Evolutionary conservation across 2,797 vertebrate species (phyloP).

Genomic region (Myotis vivesi): DNA sequence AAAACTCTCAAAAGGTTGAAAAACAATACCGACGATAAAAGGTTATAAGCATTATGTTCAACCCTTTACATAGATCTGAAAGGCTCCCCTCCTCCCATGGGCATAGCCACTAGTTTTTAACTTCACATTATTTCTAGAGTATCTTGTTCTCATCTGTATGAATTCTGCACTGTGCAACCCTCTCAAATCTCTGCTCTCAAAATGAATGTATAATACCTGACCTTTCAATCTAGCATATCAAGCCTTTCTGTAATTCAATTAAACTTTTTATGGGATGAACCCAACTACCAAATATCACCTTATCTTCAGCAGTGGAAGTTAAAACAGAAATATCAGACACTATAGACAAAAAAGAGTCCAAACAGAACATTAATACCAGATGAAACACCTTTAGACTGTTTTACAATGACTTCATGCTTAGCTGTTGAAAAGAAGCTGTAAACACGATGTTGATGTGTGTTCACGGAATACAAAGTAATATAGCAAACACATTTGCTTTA

Average conservation of each 20-base stretch:
- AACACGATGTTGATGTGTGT: constrained; percentile 53
- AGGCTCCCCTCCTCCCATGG: not conserved
- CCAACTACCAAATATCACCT: constrained; percentile 75
- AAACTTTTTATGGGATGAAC: constrained; percentile 70
- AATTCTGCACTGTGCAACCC: constrained; percentile 20
- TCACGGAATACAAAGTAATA: constrained; percentile 55
- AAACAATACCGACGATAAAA: not conserved
- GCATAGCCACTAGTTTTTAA: not conserved
- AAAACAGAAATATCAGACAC: constrained; percentile 64
- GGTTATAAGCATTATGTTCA: not conserved
- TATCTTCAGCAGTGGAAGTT: constrained; percentile 62
- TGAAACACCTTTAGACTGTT: constrained; percentile 62
- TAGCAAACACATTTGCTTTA: constrained; percentile 40
- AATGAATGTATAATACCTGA: constrained; percentile 67
- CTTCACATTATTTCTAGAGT: not conserved
- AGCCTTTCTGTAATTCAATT: constrained; percentile 69
- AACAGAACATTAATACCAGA: constrained; percentile 74
- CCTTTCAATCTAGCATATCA: constrained; percentile 73
- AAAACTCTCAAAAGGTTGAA: not conserved
- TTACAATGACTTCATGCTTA: constrained; percentile 66
- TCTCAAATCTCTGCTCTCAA: constrained; percentile 36
- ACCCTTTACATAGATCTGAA: not conserved
- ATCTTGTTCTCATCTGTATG: not conserved
- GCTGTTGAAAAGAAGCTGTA: constrained; percentile 72
- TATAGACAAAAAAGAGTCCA: constrained; percentile 67